These are phyloP conservation scores for Geococcyx californianus DNA, from an alignment of 2,113 vertebrate species.

Conservation along the genomic window DNA sequence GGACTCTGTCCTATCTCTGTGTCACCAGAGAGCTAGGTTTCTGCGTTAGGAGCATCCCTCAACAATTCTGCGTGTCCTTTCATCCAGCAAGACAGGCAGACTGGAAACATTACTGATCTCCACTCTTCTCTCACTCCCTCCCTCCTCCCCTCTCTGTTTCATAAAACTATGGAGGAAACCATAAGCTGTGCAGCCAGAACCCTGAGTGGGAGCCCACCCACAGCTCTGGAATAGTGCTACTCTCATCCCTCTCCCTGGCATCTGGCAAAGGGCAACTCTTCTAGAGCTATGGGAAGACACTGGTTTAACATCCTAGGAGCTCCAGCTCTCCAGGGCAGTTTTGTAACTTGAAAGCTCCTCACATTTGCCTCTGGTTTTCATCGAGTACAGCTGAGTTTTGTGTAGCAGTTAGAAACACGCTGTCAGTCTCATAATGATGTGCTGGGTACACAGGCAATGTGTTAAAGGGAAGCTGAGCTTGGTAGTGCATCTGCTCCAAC, in stretches of 20 bases:
- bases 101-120: not conserved
- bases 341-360: not conserved
- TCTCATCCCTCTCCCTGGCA: not conserved
- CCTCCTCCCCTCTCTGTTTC: not conserved
- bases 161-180: not conserved
- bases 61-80: not conserved
- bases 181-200: not conserved
- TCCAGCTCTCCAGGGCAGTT: not conserved
- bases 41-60: not conserved
- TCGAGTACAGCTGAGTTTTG: not conserved
- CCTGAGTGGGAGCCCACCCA: not conserved
- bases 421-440: not conserved
- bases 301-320: not conserved
- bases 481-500: not conserved
- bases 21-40: not conserved
- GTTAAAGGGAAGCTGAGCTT: not conserved
- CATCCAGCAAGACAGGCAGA: not conserved
- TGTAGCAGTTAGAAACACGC: not conserved
- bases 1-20: not conserved
- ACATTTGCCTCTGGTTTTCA: not conserved
- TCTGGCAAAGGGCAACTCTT: not conserved
- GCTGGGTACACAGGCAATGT: not conserved
- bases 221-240: too few species aligned
- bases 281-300: not conserved
- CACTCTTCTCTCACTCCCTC: not conserved